These are phyloP conservation scores for Danio jaintianensis DNA, from an alignment of 2,797 vertebrate species.

Conservation along the genomic window DNA sequence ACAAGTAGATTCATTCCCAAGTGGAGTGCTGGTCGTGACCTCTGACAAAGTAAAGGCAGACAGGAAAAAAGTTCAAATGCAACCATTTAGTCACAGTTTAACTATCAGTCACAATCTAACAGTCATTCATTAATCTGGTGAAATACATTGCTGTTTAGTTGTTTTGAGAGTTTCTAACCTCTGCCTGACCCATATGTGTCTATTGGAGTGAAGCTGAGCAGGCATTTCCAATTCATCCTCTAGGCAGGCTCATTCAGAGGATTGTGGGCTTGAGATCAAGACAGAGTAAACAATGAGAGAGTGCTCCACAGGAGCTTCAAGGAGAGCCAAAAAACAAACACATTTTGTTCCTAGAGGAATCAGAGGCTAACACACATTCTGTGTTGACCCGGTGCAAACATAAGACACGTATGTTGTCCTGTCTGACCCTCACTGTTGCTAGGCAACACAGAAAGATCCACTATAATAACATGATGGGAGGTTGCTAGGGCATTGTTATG, in stretches of 20 bases:
- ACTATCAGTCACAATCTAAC: too few relatives aligned
- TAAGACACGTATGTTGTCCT: slow-evolving; percentile 15
- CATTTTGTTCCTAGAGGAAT: not conserved
- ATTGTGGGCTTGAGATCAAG: not conserved
- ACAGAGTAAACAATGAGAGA: not conserved
- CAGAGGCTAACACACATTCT: not conserved
- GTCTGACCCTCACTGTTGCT: slow-evolving; percentile 46
- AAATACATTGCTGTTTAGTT: not conserved
- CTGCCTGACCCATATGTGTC: not conserved
- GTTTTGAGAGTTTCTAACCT: not conserved
- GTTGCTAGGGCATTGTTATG: slow-evolving; percentile 26
- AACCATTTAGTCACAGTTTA: too few relatives aligned
- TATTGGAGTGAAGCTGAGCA: not conserved
- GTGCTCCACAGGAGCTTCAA: too few relatives aligned
- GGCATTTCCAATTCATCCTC: not conserved
- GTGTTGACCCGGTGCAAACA: slow-evolving; percentile 41
- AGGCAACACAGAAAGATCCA: slow-evolving; percentile 39
- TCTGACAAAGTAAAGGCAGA: too few relatives aligned
- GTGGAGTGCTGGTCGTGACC: too few relatives aligned
- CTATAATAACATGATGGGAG: slow-evolving; percentile 4
- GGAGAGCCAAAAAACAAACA: not conserved
- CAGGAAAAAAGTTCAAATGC: too few relatives aligned
- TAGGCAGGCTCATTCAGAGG: not conserved
- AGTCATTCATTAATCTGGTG: not conserved
- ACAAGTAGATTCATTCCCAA: too few relatives aligned